phyloP scores from a whole-genome alignment of 37 sponge, comb jelly and placozoan species.

The Halisarca cf. caerulea region DNA sequence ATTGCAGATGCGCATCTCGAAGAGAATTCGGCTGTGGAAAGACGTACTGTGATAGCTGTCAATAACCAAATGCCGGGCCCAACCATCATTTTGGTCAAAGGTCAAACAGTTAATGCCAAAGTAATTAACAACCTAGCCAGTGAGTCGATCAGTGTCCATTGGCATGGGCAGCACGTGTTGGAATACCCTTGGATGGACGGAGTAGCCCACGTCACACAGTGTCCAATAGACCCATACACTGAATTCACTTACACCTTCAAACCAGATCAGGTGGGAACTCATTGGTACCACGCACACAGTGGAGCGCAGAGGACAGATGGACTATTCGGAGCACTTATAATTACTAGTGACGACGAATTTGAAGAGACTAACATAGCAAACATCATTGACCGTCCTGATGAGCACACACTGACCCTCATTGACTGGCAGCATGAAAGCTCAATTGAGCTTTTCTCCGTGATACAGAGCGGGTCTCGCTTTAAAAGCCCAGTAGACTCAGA shows the following conservation, averaged over 20 bases:
- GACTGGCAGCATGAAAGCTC: slow-evolving; percentile 73
- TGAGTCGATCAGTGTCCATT: slow-evolving; percentile 74
- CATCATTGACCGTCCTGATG: slow-evolving; percentile 27
- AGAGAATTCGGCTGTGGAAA: not conserved
- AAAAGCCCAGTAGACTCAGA: not conserved
- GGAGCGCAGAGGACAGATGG: slow-evolving; percentile 80
- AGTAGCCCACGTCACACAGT: slow-evolving; percentile 66
- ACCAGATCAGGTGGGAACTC: slow-evolving; percentile 67
- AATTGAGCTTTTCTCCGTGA: slow-evolving; percentile 33
- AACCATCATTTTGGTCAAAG: not conserved
- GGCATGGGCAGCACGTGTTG: slow-evolving; percentile 84
- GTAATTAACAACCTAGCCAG: slow-evolving; percentile 58
- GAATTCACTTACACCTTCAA: slow-evolving; percentile 63
- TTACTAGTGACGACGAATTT: not conserved
- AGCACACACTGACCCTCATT: slow-evolving; percentile 69
- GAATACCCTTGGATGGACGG: slow-evolving; percentile 81
- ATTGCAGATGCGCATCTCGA: not conserved
- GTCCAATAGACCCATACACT: slow-evolving; percentile 52
- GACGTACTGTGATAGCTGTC: slow-evolving; percentile 10
- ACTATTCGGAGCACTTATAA: slow-evolving; percentile 74
- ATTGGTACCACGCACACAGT: slow-evolving; percentile 87
- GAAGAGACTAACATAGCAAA: not conserved
- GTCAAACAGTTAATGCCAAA: not conserved
- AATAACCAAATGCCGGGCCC: slow-evolving; percentile 25
- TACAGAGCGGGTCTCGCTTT: slow-evolving; percentile 9